phyloP scores from a whole-genome alignment of 2,888 invertebrate genomes.

The Ochropleura leucogaster region DNA sequence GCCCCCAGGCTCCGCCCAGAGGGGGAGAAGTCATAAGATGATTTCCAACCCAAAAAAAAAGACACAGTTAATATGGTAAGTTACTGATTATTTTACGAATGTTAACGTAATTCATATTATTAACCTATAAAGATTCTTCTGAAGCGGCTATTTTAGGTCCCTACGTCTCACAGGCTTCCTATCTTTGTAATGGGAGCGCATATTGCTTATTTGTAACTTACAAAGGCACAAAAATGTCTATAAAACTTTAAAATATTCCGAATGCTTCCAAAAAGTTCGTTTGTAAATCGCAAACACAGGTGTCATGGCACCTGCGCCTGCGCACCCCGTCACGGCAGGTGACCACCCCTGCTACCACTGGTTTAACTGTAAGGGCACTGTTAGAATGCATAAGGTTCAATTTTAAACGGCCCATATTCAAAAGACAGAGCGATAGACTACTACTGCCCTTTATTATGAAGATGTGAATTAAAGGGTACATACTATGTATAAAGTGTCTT shows the following conservation, averaged over 20 bases:
- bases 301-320: constrained; percentile 75
- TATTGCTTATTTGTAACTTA: not conserved
- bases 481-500: not conserved
- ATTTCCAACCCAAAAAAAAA: too few relatives aligned
- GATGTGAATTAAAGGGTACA: not conserved
- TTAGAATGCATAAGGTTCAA: constrained; percentile 6
- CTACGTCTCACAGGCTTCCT: not conserved
- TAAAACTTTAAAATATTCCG: constrained; percentile 14
- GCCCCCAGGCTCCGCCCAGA: too few relatives aligned
- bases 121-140: too few relatives aligned
- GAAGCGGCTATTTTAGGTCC: too few relatives aligned
- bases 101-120: too few relatives aligned
- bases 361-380: constrained; percentile 15
- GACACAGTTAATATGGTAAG: too few relatives aligned
- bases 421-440: not conserved
- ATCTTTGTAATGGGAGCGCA: not conserved
- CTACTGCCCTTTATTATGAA: constrained; percentile 30
- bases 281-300: constrained; percentile 72
- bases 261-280: constrained; percentile 55
- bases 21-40: too few relatives aligned
- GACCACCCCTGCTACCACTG: constrained; percentile 75
- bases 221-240: not conserved
- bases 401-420: constrained; percentile 3
- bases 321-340: constrained; percentile 79
- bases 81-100: too few relatives aligned